Evolutionary conservation across 2,113 vertebrate genomes (phyloP), one percentile per base, ranked within the genome.

Genomic region (Brachypodius melanocephalos): DNA sequence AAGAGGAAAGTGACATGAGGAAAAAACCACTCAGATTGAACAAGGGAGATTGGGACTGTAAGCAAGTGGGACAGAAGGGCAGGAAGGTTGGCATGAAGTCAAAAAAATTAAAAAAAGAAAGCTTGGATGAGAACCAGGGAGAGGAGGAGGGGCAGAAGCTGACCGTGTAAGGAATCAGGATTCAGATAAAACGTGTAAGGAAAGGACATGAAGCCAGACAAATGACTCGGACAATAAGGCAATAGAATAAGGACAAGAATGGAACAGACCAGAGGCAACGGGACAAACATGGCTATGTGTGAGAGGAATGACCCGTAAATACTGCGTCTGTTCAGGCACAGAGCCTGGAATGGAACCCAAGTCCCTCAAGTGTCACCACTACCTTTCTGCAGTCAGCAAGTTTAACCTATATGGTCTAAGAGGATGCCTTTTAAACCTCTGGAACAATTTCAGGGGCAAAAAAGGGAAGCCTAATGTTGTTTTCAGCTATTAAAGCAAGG

Each of bases 1-100:
- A 91, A 61, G 36, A 82, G 58, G 43, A 59, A 74, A 77, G 63
- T 62, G 29, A 73, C 48, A n/a, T 0, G 32, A 94, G 26, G 63
- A 29, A 61, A 67, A 67, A 94, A 69, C 1, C 58, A 66, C 48
- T 38, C n/a, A 80, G 16, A 80, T 3, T 66, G 46, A 69, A 77
- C 67, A 93, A 62, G 51, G 59, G 51, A 80, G 38, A 80, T 1
- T 49, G 57, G 54, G 78, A 85, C 45, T 54, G 20, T 58, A 38
- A 69, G 38, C 54, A 93, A 88, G 58, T 46, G 58, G 75, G 68
- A 88, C 75, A 92, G 75, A 83, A 90, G 55, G 59, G 51, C 38
- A 90, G 49, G 34, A 88, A 73, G 29, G 17, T 0, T 94, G 92
- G 67, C 71, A 62, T 22, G n/a, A 90, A 92, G 74, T 68, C 94